These are phyloP conservation scores for Coregonus ussuriensis DNA, from an alignment of 2,797 vertebrate genomes.

Conservation along the genomic window DNA sequence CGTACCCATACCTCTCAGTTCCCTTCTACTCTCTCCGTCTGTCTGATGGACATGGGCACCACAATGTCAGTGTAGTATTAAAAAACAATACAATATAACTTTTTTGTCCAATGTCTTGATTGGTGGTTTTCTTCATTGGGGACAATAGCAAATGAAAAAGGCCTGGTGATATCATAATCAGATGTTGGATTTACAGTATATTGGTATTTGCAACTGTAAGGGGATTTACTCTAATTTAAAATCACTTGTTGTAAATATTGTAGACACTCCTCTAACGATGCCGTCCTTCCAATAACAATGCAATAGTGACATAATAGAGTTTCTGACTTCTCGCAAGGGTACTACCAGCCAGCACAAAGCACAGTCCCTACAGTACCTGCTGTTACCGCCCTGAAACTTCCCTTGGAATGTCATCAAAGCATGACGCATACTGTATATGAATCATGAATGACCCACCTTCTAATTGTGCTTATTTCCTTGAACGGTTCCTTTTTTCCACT, in stretches of 20 bases:
- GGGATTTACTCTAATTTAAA: neutral
- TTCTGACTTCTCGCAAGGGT: constrained; percentile 40
- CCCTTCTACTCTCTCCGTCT: constrained; percentile 10
- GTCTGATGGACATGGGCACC: neutral
- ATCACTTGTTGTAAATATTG: constrained; percentile 46
- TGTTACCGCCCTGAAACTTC: constrained; percentile 61
- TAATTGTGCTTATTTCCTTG: constrained; percentile 44
- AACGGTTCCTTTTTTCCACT: constrained; percentile 50
- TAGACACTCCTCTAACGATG: constrained; percentile 50
- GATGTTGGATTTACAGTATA: too few species aligned
- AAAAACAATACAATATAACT: too few species aligned
- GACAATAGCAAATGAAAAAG: constrained; percentile 28
- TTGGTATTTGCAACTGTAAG: constrained; percentile 16
- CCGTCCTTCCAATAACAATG: neutral
- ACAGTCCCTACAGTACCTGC: constrained; percentile 39
- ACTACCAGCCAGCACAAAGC: constrained; percentile 36
- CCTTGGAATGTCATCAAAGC: constrained; percentile 43
- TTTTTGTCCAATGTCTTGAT: neutral
- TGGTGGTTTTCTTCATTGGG: constrained; percentile 15
- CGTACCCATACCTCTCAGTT: constrained; percentile 1
- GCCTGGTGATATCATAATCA: neutral
- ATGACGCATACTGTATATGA: constrained; percentile 66
- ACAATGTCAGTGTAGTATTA: neutral
- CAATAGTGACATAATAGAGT: constrained; percentile 8
- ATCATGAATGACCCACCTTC: constrained; percentile 58